phyloP scores from a whole-genome alignment of 2,113 vertebrate genomes.

The Pithys albifrons region DNA sequence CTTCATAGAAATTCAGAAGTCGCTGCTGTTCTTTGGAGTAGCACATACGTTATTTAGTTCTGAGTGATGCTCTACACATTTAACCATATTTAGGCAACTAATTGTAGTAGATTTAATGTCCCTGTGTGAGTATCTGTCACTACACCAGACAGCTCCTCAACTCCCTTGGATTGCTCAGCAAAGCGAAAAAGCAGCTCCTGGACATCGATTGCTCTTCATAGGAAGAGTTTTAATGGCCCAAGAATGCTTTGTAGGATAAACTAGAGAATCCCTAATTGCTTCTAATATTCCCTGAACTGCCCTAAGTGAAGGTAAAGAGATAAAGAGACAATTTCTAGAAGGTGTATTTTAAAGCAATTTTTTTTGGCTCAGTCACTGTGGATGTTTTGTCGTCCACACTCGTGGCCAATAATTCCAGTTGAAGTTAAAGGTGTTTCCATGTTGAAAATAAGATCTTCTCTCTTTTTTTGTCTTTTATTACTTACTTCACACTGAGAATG shows the following conservation, averaged over 20 bases:
- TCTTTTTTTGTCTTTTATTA: not conserved
- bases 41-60: slow-evolving; percentile 69
- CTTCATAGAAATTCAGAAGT: slow-evolving; percentile 72
- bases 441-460: not conserved
- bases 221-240: not conserved
- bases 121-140: slow-evolving; percentile 9
- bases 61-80: slow-evolving; percentile 29
- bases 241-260: not conserved
- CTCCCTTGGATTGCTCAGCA: not conserved
- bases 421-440: not conserved
- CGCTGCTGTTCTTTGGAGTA: slow-evolving; percentile 61
- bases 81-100: slow-evolving; percentile 53
- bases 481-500: not conserved
- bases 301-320: not conserved
- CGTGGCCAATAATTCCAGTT: not conserved
- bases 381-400: not conserved
- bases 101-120: not conserved
- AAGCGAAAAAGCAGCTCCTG: not conserved
- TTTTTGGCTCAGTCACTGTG: not conserved
- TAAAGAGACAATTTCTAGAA: not conserved
- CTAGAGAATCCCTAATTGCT: not conserved
- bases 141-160: not conserved
- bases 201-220: slow-evolving; percentile 7
- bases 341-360: not conserved
- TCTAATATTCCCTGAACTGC: not conserved